Evolutionary conservation across 2,888 invertebrate species (phyloP), one percentile per base, ranked within the genome.

Genomic region (Meiosimyza decipiens): DNA sequence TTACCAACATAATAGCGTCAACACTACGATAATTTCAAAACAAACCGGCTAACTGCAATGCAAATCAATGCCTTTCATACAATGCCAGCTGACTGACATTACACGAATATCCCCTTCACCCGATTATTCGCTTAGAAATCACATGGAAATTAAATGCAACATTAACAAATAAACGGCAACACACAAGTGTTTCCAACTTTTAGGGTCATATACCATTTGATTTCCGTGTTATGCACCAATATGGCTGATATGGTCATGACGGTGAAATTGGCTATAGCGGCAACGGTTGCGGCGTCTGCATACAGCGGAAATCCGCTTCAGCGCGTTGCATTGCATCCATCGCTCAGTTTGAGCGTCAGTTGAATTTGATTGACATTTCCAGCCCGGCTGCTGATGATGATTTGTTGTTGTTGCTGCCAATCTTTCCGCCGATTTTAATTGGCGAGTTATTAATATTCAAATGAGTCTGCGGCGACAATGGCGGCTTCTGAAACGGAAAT

Each of bases 361-460:
- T 51, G 52, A 50, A 49, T 50, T 69, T 62, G 69, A 70, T 70
- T 60, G 69, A 70, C 62, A 40, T 62, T 70, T 60, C 16, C 60
- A 60, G 15, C 50, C 50, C 52, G 13, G 63, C 16, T 40, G 47
- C 50, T n/a, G 40, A 40, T 9, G 40, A 40, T 40, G 60, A 69
- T 55, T 62, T 28, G 47, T 12, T 9, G 54, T 40, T 16, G 63
- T 12, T 40, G 18, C 13, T 28, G n/a, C 16, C 50, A 50, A 57
- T 70, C 62, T 52, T 62, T 62, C 9, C 40, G 63, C 62, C 33
- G 54, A 18, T 63, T 70, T 71, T 71, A 71, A 71, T 71, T 71
- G 71, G 71, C 71, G 22, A 55, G 64, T 65, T 71, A 71, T 71
- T 71, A 65, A 71, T 57, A 71, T 71, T 64, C 71, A 71, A 71